Evolutionary conservation across 2,113 vertebrate genomes (phyloP), one percentile per base, ranked within the genome.

Genomic region (Lasiurus cinereus): DNA sequence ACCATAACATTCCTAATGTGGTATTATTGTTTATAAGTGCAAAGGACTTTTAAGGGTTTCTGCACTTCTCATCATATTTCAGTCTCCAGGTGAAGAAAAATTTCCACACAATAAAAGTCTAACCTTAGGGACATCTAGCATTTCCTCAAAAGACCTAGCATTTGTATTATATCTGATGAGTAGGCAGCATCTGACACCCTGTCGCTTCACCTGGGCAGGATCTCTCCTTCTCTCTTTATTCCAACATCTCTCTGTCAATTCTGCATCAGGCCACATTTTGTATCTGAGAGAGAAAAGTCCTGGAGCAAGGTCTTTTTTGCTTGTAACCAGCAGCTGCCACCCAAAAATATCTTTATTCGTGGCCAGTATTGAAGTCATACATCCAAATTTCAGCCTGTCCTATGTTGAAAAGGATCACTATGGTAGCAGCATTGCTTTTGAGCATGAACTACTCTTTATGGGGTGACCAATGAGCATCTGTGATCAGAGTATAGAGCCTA

Each of bases 31-130:
- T 84, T 92, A 87, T 84, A 67, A 93, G 94, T 36, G 83, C 85
- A 96, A 94, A 94, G 66, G 70, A 94, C 36, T 95, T 97, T 94
- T 69, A 96, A 93, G 93, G 80, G 39, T 94, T 94, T 96, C 87
- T 92, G 54, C 83, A 88, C 27, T 91, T 93, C 50, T 94, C 82
- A 85, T 88, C 95, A 91, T 85, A 89, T 96, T 95, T 95, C 83
- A 86, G 56, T 94, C 69, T 96, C 59, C 83, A 3, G n/a, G 43
- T 56, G 64, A 94, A 96, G 95, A 96, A 93, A 95, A 93, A 92
- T 90, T 83, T 95, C 89, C 46, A 87, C 64, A 67, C 43, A 67
- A n/a, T 83, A 79, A 76, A 80, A 52, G 64, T 95, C 74, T 97
- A 83, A 96, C 91, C 95, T 93, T 73, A 19, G 94, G 79, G 88